A percentile compares a stretch with the other conserved stretches of the same genome.
These are phyloP conservation scores for Philaethria dido DNA, from an alignment of 2,888 invertebrate genomes.

Conservation along the genomic window DNA sequence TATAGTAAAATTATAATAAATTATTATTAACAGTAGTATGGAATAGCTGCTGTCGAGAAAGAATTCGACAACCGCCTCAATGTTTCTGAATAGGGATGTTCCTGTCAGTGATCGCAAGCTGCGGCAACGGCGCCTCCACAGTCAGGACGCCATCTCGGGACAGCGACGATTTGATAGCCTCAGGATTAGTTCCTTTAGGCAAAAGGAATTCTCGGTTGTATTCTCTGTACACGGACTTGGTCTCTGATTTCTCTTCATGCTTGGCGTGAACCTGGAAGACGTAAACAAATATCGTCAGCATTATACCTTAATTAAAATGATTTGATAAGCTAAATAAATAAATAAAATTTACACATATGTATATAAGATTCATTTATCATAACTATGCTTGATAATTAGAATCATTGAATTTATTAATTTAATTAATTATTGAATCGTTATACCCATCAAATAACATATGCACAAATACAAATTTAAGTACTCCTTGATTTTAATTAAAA, in stretches of 20 bases:
- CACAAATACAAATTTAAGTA: neutral
- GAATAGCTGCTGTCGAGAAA: constrained; percentile 75
- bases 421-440: no score
- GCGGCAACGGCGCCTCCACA: constrained; percentile 97
- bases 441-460: no score
- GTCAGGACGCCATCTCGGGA: constrained; percentile 98
- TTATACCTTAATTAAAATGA: no score
- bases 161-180: constrained; percentile 96
- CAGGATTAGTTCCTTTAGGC: constrained; percentile 98
- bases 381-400: no score
- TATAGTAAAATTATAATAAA: constrained; percentile 80
- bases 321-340: no score
- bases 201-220: constrained; percentile 98
- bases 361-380: no score
- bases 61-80: constrained; percentile 60
- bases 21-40: constrained; percentile 81
- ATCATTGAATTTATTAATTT: no score
- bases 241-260: constrained; percentile 98
- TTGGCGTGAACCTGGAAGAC: constrained; percentile 95
- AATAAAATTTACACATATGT: no score
- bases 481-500: no score
- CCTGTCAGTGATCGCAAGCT: constrained; percentile 90
- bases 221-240: constrained; percentile 98
- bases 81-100: constrained; percentile 91
- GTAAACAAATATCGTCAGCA: constrained; percentile 37